phyloP scores from a whole-genome alignment of 2,797 vertebrate species.

The Sus cebifrons region DNA sequence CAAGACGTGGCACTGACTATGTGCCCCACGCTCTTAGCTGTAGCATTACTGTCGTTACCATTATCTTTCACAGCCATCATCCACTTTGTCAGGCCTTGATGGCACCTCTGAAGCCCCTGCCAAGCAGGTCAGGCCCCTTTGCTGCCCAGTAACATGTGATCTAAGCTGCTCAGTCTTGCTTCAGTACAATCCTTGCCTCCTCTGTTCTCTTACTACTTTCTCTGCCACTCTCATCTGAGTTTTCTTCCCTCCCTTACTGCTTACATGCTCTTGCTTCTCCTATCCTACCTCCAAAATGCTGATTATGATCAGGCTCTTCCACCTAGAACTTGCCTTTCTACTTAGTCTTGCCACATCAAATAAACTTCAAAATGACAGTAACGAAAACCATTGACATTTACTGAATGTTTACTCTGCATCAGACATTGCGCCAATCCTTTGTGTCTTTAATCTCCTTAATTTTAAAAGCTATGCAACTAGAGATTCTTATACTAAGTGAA shows the following conservation, averaged over 20 bases:
- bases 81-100: background rate
- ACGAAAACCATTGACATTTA: background rate
- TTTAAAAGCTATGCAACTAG: no score
- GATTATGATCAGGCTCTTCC: background rate
- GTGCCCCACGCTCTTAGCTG: background rate
- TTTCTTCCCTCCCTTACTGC: background rate
- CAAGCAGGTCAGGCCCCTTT: background rate
- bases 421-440: background rate
- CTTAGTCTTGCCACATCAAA: background rate
- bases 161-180: background rate
- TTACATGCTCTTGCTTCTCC: background rate
- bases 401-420: background rate
- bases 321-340: background rate
- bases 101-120: background rate
- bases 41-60: rapidly evolving
- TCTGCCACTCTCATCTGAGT: background rate
- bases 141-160: rapidly evolving
- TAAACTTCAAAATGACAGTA: background rate
- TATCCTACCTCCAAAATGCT: background rate
- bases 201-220: background rate
- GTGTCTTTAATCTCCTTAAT: background rate
- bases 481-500: no score
- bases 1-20: background rate
- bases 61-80: rapidly evolving
- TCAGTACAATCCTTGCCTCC: background rate